Evolutionary conservation across 2,888 invertebrate species (phyloP), one percentile per base, ranked within the genome.

Genomic region (Idaea aversata): DNA sequence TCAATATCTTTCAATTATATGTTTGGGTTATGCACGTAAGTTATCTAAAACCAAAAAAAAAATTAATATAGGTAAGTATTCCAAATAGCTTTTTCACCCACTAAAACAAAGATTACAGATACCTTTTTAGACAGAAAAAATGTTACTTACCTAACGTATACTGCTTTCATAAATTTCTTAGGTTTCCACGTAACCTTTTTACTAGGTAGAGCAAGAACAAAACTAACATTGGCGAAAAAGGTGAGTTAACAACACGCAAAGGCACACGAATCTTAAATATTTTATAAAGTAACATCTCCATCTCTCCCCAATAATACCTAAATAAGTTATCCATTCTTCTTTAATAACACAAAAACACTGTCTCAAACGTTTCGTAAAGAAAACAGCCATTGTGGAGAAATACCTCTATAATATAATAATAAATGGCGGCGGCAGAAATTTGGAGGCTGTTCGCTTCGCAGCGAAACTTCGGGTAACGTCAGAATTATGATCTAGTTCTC

Each of bases 291-390:
- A 7, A 47, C 47, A 47, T 47, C 5, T 10, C 47, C 10, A 47
- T 10, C 47, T 47, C 47, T 47, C 47, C 47, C 47, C 47, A 10
- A 7, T 47, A 5, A 96, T 10, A 47, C 25, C 25, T 25, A 47
- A 47, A 47, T 47, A 47, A 47, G 47, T 93, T 94, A 95, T 47
- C 5, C 13, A 13, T 47, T 47, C 47, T 13, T 47, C 10, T 13
- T 47, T 47, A 47, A 47, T 47, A 47, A 47, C 7, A 15, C 94
- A 95, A 95, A 91, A 95, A 95, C 93, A 94, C 94, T 93, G 96
- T 96, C 95, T 94, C 95, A 94, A 92, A 81, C 76, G 79, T 75
- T 76, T 77, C 79, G 80, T 82, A 78, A 90, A 85, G 81, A 80
- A 87, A 86, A 86, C 87, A 87, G 86, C 88, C 86, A 81, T 62